Evolutionary conservation across 2,888 invertebrate genomes (phyloP), one percentile per base, ranked within the genome.

Genomic region (Lochmaea capreae): DNA sequence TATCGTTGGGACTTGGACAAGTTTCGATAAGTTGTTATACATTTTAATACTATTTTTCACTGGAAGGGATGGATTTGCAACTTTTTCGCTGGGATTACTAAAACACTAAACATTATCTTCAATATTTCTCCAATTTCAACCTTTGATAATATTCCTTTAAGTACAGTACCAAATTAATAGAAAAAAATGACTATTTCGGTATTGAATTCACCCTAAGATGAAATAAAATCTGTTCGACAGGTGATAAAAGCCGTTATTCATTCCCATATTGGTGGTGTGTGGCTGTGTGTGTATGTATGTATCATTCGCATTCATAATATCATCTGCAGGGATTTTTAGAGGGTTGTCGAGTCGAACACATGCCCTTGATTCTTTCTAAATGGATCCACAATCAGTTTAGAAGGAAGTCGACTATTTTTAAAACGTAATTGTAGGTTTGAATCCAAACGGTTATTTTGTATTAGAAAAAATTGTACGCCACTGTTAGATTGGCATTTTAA

Each of bases 221-320:
- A 63, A 63, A 39, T 16, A 18, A 43, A 43, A 63, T 63, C 43
- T 63, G 62, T 63, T 18, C 18, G 62, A 63, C 62, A 63, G 62
- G 62, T 63, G 62, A 63, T 42, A 43, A 63, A 63, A 63, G 42
- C 62, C 62, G 62, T 63, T 63, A 63, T 18, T 63, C 62, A 63
- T 43, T 63, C 62, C 14, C 62, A 63, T 63, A 63, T 63, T 42
- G 43, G 43, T 63, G 54, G 18, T 54, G 18, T 54, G n/a, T 52
- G 14, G 12, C 14, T 52, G 52, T 4, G 52, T 8, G 3, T 52
- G 52, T 52, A 39, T 16, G 62, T 26, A 26, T 62, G 62, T 63
- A 63, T 63, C 62, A 63, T 63, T 63, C 62, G 26, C 62, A 63
- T 63, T 62, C 62, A 62, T 61, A 33, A n/a, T 39, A 62, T 63